Evolutionary conservation across 2,888 invertebrate genomes (phyloP).

Genomic region (Eulithis testata): DNA sequence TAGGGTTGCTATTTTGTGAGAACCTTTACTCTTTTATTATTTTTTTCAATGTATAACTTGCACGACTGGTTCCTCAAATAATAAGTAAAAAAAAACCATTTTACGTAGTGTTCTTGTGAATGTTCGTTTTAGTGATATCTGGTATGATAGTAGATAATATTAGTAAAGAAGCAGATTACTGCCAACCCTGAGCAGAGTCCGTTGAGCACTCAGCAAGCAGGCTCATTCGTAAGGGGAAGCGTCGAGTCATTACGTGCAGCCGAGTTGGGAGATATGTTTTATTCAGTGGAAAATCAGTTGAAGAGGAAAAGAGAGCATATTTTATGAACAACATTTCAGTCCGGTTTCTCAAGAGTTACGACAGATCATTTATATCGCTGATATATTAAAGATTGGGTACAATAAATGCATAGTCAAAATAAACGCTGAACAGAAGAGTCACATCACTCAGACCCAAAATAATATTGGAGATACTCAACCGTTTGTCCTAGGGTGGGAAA

Average conservation of each 20-base stretch:
- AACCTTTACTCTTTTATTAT: too few species aligned
- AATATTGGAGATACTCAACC: too few species aligned
- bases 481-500: too few species aligned
- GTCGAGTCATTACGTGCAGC: conserved; percentile 32
- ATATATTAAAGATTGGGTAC: background rate
- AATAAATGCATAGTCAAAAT: too few species aligned
- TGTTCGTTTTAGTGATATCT: background rate
- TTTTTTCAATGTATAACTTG: background rate
- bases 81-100: background rate
- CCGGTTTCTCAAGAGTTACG: background rate
- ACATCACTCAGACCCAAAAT: too few species aligned
- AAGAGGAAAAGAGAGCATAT: conserved; percentile 12
- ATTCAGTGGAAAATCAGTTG: conserved; percentile 33
- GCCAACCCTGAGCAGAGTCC: conserved; percentile 34
- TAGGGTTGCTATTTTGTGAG: conserved; percentile 31
- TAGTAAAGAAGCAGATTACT: conserved; percentile 13
- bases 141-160: background rate
- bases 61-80: background rate
- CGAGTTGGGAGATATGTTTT: conserved; percentile 38
- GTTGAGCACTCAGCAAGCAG: background rate
- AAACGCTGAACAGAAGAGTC: too few species aligned
- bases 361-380: background rate
- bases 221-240: conserved; percentile 27
- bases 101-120: background rate
- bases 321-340: background rate